Conservation (phyloP, 1,140 invertebrate species). For the Bombus soroeensis region DNA sequence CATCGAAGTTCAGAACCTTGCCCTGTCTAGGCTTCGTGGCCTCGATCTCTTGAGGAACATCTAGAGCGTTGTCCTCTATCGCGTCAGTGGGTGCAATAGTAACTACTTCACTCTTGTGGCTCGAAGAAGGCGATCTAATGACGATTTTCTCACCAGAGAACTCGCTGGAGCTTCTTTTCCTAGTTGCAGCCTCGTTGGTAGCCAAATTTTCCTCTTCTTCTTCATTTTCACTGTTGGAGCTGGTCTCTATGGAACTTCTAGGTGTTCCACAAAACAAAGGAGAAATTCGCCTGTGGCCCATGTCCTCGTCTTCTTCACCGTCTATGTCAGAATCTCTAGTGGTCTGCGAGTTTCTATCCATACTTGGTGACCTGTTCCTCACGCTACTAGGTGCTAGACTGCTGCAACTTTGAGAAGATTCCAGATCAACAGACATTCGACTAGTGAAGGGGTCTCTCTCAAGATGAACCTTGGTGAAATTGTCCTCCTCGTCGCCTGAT, state of each 20-base stretch:
- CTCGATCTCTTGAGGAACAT: constrained; percentile 72
- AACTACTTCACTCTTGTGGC: constrained; percentile 70
- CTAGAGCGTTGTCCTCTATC: constrained; percentile 79
- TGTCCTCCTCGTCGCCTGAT: background rate
- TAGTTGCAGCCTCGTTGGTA: constrained; percentile 21
- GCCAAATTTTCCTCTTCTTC: constrained; percentile 46
- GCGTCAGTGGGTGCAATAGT: constrained; percentile 80
- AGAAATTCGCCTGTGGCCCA: constrained; percentile 70
- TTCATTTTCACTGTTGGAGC: constrained; percentile 63
- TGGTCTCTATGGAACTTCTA: constrained; percentile 71
- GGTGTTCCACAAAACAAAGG: constrained; percentile 76
- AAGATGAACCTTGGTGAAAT: background rate
- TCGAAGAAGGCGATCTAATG: constrained; percentile 72
- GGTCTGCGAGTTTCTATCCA: constrained; percentile 61
- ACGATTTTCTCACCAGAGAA: constrained; percentile 75
- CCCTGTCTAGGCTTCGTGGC: constrained; percentile 72
- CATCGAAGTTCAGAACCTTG: constrained; percentile 80
- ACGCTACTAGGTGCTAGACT: constrained; percentile 36
- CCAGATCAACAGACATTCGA: constrained; percentile 4
- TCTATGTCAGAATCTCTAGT: constrained; percentile 64
- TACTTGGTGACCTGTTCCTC: constrained; percentile 52
- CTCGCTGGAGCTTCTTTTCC: constrained; percentile 62
- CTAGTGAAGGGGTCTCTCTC: background rate
- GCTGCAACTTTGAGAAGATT: constrained; percentile 26
- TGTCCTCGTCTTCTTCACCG: constrained; percentile 63